Percentiles rank a stretch among this genome's conserved stretches.
Evolutionary conservation across 2,797 vertebrate species (phyloP).

Genomic region (Ctenopoma multispine): DNA sequence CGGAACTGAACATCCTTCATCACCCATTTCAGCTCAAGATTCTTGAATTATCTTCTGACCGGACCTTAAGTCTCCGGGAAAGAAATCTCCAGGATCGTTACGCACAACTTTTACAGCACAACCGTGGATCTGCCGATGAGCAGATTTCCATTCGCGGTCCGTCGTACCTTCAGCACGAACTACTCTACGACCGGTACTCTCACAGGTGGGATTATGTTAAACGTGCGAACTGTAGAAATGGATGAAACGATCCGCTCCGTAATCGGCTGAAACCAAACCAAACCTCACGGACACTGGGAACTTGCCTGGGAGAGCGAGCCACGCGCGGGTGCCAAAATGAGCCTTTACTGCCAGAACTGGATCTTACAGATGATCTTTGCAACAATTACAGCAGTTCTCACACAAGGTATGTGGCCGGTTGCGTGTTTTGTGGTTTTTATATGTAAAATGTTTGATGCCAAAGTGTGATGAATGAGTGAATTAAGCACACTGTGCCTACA

Average conservation of each 20-base stretch:
- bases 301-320: slow-evolving; percentile 63
- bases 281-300: slow-evolving; percentile 57
- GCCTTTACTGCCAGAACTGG: slow-evolving; percentile 68
- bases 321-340: slow-evolving; percentile 79
- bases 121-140: slow-evolving; percentile 19
- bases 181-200: slow-evolving; percentile 24
- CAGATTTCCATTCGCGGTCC: slow-evolving; percentile 40
- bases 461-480: slow-evolving; percentile 18
- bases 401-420: slow-evolving; percentile 78
- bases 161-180: slow-evolving; percentile 30
- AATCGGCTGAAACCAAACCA: slow-evolving; percentile 50
- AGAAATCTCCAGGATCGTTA: slow-evolving; percentile 44
- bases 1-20: not conserved
- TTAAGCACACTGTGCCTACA: not conserved
- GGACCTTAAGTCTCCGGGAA: slow-evolving; percentile 30
- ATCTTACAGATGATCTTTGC: slow-evolving; percentile 75
- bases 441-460: not conserved
- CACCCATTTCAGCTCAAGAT: not conserved
- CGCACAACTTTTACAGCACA: slow-evolving; percentile 81
- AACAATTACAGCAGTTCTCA: slow-evolving; percentile 65
- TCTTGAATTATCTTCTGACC: not conserved
- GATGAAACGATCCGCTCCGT: slow-evolving; percentile 48
- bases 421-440: not conserved
- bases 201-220: slow-evolving; percentile 72
- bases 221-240: slow-evolving; percentile 53